Conservation (phyloP, 2,113 vertebrate species). For the Tonatia bakeri region DNA sequence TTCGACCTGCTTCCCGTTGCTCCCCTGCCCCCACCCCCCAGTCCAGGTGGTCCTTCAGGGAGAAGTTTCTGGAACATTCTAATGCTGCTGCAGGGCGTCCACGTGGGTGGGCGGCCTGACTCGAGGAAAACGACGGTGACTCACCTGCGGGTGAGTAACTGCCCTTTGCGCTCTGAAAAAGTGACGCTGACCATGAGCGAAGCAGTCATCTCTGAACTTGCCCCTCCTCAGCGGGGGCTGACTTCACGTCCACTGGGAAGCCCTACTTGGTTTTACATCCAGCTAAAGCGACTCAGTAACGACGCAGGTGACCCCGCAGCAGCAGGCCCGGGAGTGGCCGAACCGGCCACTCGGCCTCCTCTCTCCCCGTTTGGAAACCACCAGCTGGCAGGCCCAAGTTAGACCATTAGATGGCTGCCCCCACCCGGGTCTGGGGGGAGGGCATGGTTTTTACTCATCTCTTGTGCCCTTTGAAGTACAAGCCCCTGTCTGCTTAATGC, state of each 20-base stretch:
- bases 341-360: background rate
- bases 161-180: background rate
- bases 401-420: background rate
- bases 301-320: background rate
- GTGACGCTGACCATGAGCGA: background rate
- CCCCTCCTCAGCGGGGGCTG: background rate
- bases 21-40: background rate
- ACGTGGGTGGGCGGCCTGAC: background rate
- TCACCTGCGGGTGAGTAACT: background rate
- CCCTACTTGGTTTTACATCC: background rate
- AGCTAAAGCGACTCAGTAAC: background rate
- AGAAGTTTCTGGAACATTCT: background rate
- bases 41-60: background rate
- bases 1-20: background rate
- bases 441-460: constrained; percentile 42
- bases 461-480: constrained; percentile 44
- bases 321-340: background rate
- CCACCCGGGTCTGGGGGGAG: background rate
- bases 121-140: background rate
- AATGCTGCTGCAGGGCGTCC: background rate
- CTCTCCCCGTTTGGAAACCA: background rate
- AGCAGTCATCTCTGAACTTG: background rate
- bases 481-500: constrained; percentile 54
- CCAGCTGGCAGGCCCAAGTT: background rate
- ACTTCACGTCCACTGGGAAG: background rate